Percentiles rank a stretch among this genome's conserved stretches.
Conservation (phyloP, 2,113 vertebrate genomes). For the Anoplopoma fimbria region DNA sequence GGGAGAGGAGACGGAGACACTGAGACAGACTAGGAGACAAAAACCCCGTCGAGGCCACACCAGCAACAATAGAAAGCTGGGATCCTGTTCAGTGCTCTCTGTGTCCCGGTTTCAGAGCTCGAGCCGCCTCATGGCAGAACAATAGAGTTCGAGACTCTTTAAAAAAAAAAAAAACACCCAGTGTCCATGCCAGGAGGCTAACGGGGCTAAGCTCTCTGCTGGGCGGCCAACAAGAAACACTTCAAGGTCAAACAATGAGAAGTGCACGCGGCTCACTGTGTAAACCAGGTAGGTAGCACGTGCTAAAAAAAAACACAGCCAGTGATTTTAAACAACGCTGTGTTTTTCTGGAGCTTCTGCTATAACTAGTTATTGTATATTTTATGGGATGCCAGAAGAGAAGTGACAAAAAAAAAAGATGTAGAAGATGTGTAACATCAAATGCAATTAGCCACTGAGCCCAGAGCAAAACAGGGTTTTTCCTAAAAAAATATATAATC, state of each 20-base stretch:
- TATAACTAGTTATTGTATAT: not conserved
- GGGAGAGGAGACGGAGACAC: not conserved
- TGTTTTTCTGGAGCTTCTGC: too few species aligned
- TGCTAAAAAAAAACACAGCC: not conserved
- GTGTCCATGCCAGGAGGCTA: constrained; percentile 1
- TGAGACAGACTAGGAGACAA: constrained; percentile 10
- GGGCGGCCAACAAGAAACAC: constrained; percentile 44
- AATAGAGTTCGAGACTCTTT: constrained; percentile 47
- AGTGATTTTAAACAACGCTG: too few species aligned
- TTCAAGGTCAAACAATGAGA: constrained; percentile 82
- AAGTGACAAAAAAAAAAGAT: not conserved
- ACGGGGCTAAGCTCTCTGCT: constrained; percentile 24
- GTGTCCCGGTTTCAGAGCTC: constrained; percentile 38
- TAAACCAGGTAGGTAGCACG: not conserved
- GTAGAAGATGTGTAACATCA: not conserved
- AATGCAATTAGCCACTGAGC: constrained; percentile 7
- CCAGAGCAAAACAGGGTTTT: not conserved
- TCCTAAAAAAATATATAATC: constrained; percentile 18
- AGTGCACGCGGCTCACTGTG: not conserved
- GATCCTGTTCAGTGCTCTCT: constrained; percentile 26
- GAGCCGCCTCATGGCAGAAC: constrained; percentile 41
- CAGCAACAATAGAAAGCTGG: constrained; percentile 55
- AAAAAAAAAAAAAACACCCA: constrained; percentile 14
- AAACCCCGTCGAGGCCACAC: constrained; percentile 51
- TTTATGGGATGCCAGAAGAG: not conserved